phyloP scores from a whole-genome alignment of 2,888 invertebrate genomes.

The Gasteruption jaculator region DNA sequence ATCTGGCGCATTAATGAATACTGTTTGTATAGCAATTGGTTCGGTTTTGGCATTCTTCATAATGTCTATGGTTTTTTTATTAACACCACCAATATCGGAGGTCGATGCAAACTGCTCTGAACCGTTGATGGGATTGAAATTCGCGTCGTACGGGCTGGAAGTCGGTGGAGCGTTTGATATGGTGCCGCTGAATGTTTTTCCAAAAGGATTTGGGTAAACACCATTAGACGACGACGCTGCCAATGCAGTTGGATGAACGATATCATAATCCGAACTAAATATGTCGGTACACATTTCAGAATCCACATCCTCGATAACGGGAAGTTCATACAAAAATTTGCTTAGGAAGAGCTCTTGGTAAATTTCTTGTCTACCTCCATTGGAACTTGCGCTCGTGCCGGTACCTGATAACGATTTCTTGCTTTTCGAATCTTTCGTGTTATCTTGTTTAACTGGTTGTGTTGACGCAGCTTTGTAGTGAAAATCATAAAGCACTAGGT shows the following conservation, averaged over 20 bases:
- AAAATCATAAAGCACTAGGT: conserved; percentile 68
- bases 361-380: conserved; percentile 47
- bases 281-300: too few species aligned
- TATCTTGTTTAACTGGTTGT: conserved; percentile 48
- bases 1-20: conserved; percentile 42
- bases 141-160: conserved; percentile 39
- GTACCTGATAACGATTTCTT: conserved; percentile 52
- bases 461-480: conserved; percentile 58
- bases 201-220: conserved; percentile 34
- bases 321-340: conserved; percentile 47
- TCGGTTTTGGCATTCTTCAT: conserved; percentile 39
- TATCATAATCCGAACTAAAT: too few species aligned
- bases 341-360: conserved; percentile 48
- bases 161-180: conserved; percentile 31
- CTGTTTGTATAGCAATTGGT: conserved; percentile 42
- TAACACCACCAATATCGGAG: conserved; percentile 37
- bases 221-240: conserved; percentile 45
- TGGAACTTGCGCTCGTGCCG: conserved; percentile 55
- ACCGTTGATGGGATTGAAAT: conserved; percentile 42
- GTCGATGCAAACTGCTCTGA: conserved; percentile 44
- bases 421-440: conserved; percentile 50
- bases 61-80: conserved; percentile 38
- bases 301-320: conserved; percentile 49
- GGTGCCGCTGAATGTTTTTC: conserved; percentile 27
- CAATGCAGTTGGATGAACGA: conserved; percentile 36